Percentiles rank a stretch among this genome's conserved stretches.
Conservation (phyloP, 1,140 invertebrate genomes). For the Marisa cornuarietis region DNA sequence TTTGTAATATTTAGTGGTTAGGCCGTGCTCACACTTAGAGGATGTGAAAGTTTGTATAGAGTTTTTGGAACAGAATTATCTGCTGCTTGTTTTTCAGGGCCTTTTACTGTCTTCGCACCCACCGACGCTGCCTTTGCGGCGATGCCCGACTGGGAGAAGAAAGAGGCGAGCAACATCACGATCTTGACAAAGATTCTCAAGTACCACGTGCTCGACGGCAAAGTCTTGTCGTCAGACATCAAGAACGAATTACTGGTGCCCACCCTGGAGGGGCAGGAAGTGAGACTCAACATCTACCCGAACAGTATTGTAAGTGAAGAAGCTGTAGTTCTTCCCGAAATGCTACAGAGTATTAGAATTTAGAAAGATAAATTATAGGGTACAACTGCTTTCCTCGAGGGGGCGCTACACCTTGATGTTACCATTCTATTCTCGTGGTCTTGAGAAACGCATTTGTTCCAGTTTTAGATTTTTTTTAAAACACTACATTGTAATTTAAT, state of each 20-base stretch:
- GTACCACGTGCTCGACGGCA: slow-evolving; percentile 32
- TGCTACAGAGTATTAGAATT: not conserved
- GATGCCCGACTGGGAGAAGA: slow-evolving; percentile 72
- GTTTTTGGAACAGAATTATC: not conserved
- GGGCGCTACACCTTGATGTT: too few relatives aligned
- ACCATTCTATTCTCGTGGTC: not conserved
- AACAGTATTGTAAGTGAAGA: slow-evolving; percentile 18
- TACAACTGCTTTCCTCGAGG: too few relatives aligned
- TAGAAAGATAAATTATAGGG: too few relatives aligned
- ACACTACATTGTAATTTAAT: not conserved
- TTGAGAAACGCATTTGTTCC: not conserved
- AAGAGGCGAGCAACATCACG: slow-evolving; percentile 71
- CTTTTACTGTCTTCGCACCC: slow-evolving; percentile 88
- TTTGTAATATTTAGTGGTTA: not conserved
- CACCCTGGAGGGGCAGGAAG: slow-evolving; percentile 77
- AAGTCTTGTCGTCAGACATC: slow-evolving; percentile 30
- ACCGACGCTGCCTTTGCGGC: slow-evolving; percentile 80
- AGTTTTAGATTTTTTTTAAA: not conserved
- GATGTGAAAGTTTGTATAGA: not conserved
- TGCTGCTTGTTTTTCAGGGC: slow-evolving; percentile 44
- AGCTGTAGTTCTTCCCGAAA: not conserved
- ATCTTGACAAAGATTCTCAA: slow-evolving; percentile 65
- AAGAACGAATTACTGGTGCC: slow-evolving; percentile 72
- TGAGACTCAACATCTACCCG: slow-evolving; percentile 66
- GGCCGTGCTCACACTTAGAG: not conserved